Evolutionary conservation across 2,888 invertebrate genomes (phyloP), one percentile per base, ranked within the genome.

Genomic region (Balanococcus diminutus): DNA sequence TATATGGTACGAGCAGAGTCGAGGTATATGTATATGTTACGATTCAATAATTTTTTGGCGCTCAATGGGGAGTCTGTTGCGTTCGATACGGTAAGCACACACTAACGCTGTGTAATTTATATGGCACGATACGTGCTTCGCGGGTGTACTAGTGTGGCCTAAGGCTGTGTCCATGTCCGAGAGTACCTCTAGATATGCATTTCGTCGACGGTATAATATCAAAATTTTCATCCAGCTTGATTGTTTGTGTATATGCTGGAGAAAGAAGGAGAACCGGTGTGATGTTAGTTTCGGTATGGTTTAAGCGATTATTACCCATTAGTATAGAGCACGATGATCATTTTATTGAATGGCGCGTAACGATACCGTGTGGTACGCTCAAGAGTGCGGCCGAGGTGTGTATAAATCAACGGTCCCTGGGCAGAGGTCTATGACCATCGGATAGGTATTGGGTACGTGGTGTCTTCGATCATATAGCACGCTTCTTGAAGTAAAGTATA

Each of bases 31-130:
- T 46, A 46, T 56, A 36, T 67, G 84, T 84, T 84, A 84, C 84
- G 84, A 84, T 84, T 84, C 67, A 84, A 84, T 84, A 84, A 84
- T 84, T 84, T 81, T 84, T 84, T 84, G 84, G 84, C 84, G 84
- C 84, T 84, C 84, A 36, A 84, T 39, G 84, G 84, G 84, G 84
- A 61, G 84, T 67, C 84, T 84, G 22, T 61, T 39, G 84, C 36
- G 61, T 84, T 84, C 22, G 84, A 84, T 67, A 84, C 67, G 84
- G 84, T 84, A 84, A 61, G 19, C 32, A 56, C 28, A 82, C 28
- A 79, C 36, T 22, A 46, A 25, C 46, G 28, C 36, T 46, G 81
- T 81, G 25, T 81, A 42, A 67, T 67, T 67, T 28, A 67, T 36
- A 28, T 31, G 72, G 31, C 36, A 36, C 11, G 75, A 79, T 32